Conservation (phyloP, 2,797 vertebrate genomes). For the Philypnodon macrostomus region DNA sequence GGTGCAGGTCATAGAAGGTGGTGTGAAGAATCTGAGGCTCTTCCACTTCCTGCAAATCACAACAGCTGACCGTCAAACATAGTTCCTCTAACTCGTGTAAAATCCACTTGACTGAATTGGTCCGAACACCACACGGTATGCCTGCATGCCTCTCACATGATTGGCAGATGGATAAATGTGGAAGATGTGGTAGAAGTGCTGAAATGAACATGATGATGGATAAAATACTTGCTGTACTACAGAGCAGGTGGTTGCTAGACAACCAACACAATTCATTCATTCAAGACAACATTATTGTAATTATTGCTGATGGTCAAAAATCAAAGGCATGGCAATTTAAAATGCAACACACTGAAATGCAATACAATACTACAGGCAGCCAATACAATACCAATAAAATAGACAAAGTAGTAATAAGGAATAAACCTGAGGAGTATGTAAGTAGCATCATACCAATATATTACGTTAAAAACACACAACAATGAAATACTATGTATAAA, state of each 20-base stretch:
- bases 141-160: conserved; percentile 45
- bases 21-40: conserved; percentile 26
- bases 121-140: conserved; percentile 13
- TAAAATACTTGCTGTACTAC: conserved; percentile 28
- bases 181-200: conserved; percentile 32
- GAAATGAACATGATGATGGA: conserved; percentile 30
- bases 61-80: conserved; percentile 67
- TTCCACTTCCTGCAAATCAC: conserved; percentile 41
- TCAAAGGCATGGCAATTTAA: too few species aligned
- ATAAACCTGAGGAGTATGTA: too few species aligned
- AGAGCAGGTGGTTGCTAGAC: conserved; percentile 36
- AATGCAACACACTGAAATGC: too few species aligned
- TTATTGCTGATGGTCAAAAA: too few species aligned
- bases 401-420: too few species aligned
- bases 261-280: conserved; percentile 4
- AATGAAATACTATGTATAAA: too few species aligned
- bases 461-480: too few species aligned
- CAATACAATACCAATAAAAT: too few species aligned
- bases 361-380: too few species aligned
- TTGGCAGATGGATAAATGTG: too few species aligned
- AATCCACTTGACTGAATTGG: conserved; percentile 44
- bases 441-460: too few species aligned
- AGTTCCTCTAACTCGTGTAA: conserved; percentile 49
- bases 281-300: too few species aligned
- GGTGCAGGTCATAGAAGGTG: conserved; percentile 34